phyloP scores from a whole-genome alignment of 1,140 invertebrate genomes.

The Vanessa tameamea region DNA sequence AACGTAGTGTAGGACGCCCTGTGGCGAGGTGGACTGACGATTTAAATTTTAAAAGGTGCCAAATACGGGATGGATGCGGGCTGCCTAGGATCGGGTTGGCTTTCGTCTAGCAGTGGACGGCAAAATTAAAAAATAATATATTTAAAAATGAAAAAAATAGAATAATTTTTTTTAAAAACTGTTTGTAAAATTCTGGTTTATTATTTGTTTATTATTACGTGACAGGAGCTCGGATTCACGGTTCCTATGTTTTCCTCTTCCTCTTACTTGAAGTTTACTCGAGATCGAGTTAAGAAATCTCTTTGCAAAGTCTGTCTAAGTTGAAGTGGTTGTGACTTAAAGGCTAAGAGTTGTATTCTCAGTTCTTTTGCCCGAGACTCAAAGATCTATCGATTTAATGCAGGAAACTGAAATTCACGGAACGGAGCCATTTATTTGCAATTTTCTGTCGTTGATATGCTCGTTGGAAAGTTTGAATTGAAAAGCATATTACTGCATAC shows the following conservation, averaged over 20 bases:
- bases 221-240: slow-evolving; percentile 28
- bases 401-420: slow-evolving; percentile 1
- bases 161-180: no score
- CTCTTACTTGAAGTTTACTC: slow-evolving; percentile 15
- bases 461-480: slow-evolving; percentile 8
- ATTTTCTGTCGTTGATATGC: slow-evolving; percentile 1
- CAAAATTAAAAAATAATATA: no score
- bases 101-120: no score
- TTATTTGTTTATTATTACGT: no score
- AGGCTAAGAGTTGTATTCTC: slow-evolving; percentile 4
- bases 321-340: slow-evolving; percentile 23
- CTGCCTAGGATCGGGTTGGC: no score
- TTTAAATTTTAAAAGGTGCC: no score
- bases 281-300: slow-evolving; percentile 10
- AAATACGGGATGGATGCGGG: no score
- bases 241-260: slow-evolving; percentile 22
- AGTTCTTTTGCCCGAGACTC: background rate
- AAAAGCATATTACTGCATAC: slow-evolving; percentile 18
- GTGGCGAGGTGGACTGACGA: no score
- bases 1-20: no score
- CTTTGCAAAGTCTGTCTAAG: slow-evolving; percentile 20
- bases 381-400: slow-evolving; percentile 14
- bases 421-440: slow-evolving; percentile 1
- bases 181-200: no score
- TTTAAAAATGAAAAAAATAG: no score